Percentiles rank a stretch among this genome's conserved stretches.
Evolutionary conservation across 2,113 vertebrate genomes (phyloP).

Genomic region (Coptodon rendalli): DNA sequence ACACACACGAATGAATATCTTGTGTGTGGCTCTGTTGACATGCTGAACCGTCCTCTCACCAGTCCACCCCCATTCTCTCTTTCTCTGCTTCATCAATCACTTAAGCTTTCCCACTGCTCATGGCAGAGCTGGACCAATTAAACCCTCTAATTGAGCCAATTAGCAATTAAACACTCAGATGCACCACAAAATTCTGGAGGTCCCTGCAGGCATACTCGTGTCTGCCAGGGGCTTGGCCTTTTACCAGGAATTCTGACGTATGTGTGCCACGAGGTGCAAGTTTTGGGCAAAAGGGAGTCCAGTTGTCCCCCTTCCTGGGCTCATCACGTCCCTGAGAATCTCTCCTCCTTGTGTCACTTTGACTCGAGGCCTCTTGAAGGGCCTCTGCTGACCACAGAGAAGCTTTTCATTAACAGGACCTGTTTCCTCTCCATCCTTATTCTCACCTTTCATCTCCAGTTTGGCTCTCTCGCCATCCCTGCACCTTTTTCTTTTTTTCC

Average conservation of each 20-base stretch:
- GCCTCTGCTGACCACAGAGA: background rate
- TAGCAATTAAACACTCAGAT: constrained; percentile 60
- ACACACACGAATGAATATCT: background rate
- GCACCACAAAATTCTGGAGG: constrained; percentile 36
- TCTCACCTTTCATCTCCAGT: background rate
- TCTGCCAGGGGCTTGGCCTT: constrained; percentile 10
- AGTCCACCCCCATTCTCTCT: background rate
- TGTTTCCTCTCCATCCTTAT: constrained; percentile 9
- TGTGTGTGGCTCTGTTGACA: background rate
- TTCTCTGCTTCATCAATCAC: constrained; percentile 54
- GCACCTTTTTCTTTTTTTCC: background rate
- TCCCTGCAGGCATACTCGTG: background rate
- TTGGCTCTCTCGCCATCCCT: background rate
- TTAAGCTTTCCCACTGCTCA: constrained; percentile 29
- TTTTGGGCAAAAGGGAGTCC: background rate
- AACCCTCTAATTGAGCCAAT: constrained; percentile 46
- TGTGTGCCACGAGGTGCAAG: background rate
- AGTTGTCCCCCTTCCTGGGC: background rate
- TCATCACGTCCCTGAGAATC: background rate
- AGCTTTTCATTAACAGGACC: constrained; percentile 23
- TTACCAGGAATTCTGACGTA: background rate
- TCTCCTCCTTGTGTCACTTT: background rate
- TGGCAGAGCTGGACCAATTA: constrained; percentile 46
- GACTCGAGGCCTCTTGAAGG: background rate
- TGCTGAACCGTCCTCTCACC: background rate